These are phyloP conservation scores for Cyclargus thomasi DNA, from an alignment of 1,140 invertebrate genomes.

Conservation along the genomic window DNA sequence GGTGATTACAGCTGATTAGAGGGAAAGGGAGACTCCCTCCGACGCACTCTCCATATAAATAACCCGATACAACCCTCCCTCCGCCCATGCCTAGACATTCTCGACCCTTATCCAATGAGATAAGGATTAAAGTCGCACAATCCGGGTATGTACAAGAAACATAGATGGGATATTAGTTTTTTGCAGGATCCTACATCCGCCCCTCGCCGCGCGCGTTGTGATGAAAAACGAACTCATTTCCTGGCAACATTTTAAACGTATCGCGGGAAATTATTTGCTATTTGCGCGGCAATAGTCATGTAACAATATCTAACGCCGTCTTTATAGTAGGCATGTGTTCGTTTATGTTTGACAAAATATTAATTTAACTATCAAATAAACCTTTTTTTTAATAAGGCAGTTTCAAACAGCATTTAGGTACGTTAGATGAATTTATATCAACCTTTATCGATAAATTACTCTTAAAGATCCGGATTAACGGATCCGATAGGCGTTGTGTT, in stretches of 20 bases:
- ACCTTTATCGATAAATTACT: no score
- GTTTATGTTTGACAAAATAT: no score
- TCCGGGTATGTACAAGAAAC: slow-evolving; percentile 39
- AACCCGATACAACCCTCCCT: slow-evolving; percentile 59
- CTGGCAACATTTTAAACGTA: slow-evolving; percentile 25
- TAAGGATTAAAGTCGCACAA: slow-evolving; percentile 18
- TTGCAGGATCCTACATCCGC: slow-evolving; percentile 52
- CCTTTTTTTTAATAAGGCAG: no score
- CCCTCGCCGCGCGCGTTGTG: slow-evolving; percentile 55
- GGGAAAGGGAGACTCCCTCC: slow-evolving; percentile 47
- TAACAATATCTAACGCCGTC: not conserved
- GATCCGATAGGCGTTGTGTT: no score
- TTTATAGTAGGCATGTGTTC: no score
- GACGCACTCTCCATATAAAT: slow-evolving; percentile 68
- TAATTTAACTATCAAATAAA: no score
- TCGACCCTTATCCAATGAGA: slow-evolving; percentile 23
- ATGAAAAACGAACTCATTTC: slow-evolving; percentile 65
- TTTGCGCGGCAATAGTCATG: not conserved
- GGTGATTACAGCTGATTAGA: slow-evolving; percentile 74
- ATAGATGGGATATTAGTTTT: slow-evolving; percentile 69
- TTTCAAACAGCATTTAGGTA: no score
- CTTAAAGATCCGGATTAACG: no score
- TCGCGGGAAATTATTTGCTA: not conserved
- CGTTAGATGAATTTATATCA: no score
- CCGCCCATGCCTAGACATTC: slow-evolving; percentile 27